Percentiles rank a stretch among this genome's conserved stretches.
Conservation (phyloP, 2,888 invertebrate species). For the Diogma glabrata region DNA sequence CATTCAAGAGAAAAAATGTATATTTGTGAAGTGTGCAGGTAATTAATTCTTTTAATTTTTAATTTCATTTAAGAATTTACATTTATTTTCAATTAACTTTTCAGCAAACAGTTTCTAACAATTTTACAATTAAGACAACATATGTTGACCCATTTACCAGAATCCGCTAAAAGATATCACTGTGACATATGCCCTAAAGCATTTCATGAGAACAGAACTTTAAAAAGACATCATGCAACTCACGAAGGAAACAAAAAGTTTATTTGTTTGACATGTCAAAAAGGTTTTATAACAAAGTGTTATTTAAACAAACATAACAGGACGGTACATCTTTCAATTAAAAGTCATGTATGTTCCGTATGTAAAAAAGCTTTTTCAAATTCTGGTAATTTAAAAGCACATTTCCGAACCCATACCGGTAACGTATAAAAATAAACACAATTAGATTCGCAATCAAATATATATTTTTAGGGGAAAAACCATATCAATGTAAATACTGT, state of each 20-base stretch:
- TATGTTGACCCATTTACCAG: neutral
- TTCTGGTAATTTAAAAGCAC: slow-evolving; percentile 7
- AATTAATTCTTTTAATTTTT: no score
- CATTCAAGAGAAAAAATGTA: slow-evolving; percentile 3
- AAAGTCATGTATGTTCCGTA: slow-evolving; percentile 5
- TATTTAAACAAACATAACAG: slow-evolving; percentile 11
- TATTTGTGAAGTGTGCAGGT: slow-evolving; percentile 7
- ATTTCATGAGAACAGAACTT: neutral
- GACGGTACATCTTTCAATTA: slow-evolving; percentile 3
- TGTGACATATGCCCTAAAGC: slow-evolving; percentile 6
- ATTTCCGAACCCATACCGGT: slow-evolving; percentile 7
- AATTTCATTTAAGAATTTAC: no score
- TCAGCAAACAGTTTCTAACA: slow-evolving; percentile 2
- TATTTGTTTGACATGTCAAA: slow-evolving; percentile 6
- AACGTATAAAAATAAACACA: no score
- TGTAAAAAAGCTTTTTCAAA: slow-evolving; percentile 9
- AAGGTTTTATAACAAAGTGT: slow-evolving; percentile 4
- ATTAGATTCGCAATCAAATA: no score
- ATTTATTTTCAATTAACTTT: no score
- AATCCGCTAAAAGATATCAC: neutral
- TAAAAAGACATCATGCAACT: slow-evolving; percentile 3
- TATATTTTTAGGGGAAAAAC: no score
- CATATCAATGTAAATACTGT: slow-evolving; percentile 8
- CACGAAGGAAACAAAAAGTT: slow-evolving; percentile 9
- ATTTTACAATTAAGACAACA: neutral